Evolutionary conservation across 2,888 invertebrate species (phyloP), one percentile per base, ranked within the genome.

Genomic region (Sarcophaga variegata): DNA sequence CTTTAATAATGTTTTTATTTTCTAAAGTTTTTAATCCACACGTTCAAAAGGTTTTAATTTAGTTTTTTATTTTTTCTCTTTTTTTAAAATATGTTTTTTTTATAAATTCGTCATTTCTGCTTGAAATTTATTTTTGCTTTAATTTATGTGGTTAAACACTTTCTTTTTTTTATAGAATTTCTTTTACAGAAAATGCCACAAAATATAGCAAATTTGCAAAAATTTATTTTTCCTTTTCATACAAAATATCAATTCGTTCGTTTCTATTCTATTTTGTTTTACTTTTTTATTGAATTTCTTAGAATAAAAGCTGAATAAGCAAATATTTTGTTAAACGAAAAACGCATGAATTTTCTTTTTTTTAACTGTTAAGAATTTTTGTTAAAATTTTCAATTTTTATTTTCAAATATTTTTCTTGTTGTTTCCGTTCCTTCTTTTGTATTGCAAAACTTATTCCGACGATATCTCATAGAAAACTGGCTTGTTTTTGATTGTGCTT

Each of bases 401-500:
- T 63, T 27, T 76, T 64, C 82, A 12, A 83, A 22, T 75, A 77
- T 12, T 66, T 66, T 81, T 77, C 47, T 22, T 37, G 49, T 82
- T 84, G 63, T 85, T 83, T 88, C 72, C 88, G 88, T 89, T 88
- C 27, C 66, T 79, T 54, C 14, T 54, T 54, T 54, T 12, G 4
- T 54, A 14, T 54, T 54, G 82, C 86, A 87, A 85, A 86, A 88
- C 89, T 88, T 89, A 89, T 88, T 89, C 88, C 89, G 89, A 88
- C 88, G 89, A 89, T 89, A 89, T 89, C 88, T 89, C 89, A 89
- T 89, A 89, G 89, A 88, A 89, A 89, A 89, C 89, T 89, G 89
- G 70, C 71, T 17, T 67, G 82, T 64, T 74, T 87, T 81, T 78
- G 80, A 77, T 84, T 59, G 37, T 72, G 79, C 87, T 62, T 81